Evolutionary conservation across 2,888 invertebrate species (phyloP), one percentile per base, ranked within the genome.

Genomic region (Spilarctia lutea): DNA sequence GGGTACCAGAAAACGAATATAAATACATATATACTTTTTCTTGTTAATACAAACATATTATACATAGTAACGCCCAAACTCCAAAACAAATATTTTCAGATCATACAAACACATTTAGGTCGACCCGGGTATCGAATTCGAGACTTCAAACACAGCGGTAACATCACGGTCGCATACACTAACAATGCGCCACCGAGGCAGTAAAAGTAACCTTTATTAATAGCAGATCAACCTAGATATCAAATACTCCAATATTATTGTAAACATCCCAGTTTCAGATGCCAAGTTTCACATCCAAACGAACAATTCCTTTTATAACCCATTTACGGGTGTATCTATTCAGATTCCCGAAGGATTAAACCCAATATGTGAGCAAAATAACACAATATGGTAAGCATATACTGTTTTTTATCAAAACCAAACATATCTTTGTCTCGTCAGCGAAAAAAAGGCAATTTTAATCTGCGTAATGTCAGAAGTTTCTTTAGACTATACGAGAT

Each of bases 401-500:
- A 52, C 56, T n/a, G 68, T 45, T 72, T 68, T n/a, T 68, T 89
- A 91, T 90, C 89, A 89, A 87, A 87, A 89, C 80, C 80, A 71
- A 68, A 81, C 81, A 76, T 86, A 88, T 90, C 88, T 87, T 85
- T 85, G 82, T 83, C 84, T 86, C 86, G 91, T 93, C 92, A 92
- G 92, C 92, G 30, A 66, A 85, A 87, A 89, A 92, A 86, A 86
- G 91, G 89, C 91, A 90, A 91, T 92, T 93, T 92, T 93, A 93
- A 93, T 93, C 92, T 90, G 83, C 89, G 88, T 93, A 92, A 92
- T 92, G 92, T 88, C 79, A 13, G 42, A 13, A 3, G 20, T 0
- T 0, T 0, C 18, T 81, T 83, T 81, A 81, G 0, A 85, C n/a
- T 35, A 3, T 2, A 68, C 81, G 76, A 78, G 11, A 56, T 60